Percentiles rank a stretch among this genome's conserved stretches.
Evolutionary conservation across 1,140 invertebrate genomes (phyloP).

Genomic region (Anoplolepis gracilipes): DNA sequence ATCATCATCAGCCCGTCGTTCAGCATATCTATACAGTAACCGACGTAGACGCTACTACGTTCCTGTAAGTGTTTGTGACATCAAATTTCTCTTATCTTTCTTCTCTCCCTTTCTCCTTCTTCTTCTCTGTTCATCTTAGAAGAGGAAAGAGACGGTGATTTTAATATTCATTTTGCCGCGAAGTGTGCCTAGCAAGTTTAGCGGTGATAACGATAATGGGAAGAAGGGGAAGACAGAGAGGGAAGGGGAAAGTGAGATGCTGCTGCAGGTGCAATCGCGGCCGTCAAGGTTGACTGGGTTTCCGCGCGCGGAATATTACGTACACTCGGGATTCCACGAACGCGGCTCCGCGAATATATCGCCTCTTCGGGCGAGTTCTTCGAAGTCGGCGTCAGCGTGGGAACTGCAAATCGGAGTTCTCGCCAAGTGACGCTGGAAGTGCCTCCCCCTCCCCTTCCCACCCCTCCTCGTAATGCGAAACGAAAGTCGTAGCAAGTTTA

Average conservation of each 20-base stretch:
- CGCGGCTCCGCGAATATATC: constrained; percentile 12
- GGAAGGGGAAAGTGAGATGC: background rate
- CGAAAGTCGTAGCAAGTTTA: no score
- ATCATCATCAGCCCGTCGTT: constrained; percentile 73
- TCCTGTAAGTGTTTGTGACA: constrained; percentile 74
- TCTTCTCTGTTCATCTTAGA: background rate
- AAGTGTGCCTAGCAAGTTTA: background rate
- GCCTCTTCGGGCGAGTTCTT: background rate
- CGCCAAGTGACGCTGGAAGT: background rate
- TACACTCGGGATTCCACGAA: background rate
- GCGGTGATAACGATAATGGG: background rate
- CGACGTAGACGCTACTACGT: constrained; percentile 68
- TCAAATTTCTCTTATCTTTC: background rate
- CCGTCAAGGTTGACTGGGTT: constrained; percentile 63
- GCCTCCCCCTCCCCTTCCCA: no score
- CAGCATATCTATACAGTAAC: constrained; percentile 72
- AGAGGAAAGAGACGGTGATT: background rate
- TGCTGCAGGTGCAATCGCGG: constrained; percentile 57
- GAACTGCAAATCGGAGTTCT: background rate
- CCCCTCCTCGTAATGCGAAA: no score
- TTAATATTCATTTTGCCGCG: background rate
- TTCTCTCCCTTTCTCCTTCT: no score
- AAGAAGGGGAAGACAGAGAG: background rate
- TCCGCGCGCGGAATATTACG: background rate
- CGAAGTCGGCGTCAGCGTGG: constrained; percentile 12